Percentiles rank a stretch among this genome's conserved stretches.
phyloP scores from a whole-genome alignment of 1,140 invertebrate genomes.

The Parapsyche elsis region DNA sequence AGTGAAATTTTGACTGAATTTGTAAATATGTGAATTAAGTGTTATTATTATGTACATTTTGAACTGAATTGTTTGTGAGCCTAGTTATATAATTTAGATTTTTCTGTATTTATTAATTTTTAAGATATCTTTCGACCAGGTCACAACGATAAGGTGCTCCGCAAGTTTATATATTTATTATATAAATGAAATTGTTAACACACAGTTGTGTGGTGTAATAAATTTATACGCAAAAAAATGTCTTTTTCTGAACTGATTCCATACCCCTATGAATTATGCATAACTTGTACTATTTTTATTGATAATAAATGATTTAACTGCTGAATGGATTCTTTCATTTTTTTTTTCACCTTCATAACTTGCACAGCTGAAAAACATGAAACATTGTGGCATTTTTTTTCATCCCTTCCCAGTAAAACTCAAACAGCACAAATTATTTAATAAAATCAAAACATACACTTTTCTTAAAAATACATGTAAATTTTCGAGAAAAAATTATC shows the following conservation, averaged over 20 bases:
- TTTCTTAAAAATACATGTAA: not conserved
- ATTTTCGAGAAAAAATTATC: conserved; percentile 32
- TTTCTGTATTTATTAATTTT: conserved; percentile 15
- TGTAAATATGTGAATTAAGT: conserved; percentile 27
- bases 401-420: conserved; percentile 51
- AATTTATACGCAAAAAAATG: not conserved
- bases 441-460: conserved; percentile 18
- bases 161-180: not conserved
- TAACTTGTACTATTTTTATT: not conserved
- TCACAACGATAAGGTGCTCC: not conserved
- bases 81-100: not conserved
- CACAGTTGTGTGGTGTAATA: conserved; percentile 45
- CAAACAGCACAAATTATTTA: conserved; percentile 39
- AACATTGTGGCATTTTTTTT: conserved; percentile 11
- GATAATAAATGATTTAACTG: not conserved
- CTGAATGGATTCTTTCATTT: not conserved
- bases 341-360: conserved; percentile 23
- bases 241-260: not conserved
- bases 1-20: conserved; percentile 9
- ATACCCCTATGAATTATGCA: not conserved
- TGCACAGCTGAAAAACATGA: conserved; percentile 51
- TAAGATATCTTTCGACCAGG: not conserved
- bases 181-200: conserved; percentile 5
- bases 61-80: not conserved
- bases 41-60: not conserved